Evolutionary conservation across 2,797 vertebrate genomes (phyloP), one percentile per base, ranked within the genome.

Genomic region (Sarcophilus harrisii): DNA sequence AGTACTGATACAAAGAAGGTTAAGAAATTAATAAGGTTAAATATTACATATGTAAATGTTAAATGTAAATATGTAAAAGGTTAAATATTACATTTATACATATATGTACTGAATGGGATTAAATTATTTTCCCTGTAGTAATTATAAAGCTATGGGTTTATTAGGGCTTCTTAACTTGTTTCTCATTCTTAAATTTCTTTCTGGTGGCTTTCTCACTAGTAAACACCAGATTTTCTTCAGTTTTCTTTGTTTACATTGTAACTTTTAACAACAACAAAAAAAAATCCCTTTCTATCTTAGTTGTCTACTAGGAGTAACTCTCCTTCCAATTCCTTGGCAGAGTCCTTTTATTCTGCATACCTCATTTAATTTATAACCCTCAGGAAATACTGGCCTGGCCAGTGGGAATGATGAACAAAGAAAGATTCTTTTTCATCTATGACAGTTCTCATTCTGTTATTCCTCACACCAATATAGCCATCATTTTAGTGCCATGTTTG

Each of bases 101-200:
- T 73, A n/a, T 38, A 21, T 45, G 66, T 45, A 24, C 38, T 38
- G 6, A 24, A 8, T 38, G 66, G 18, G 9, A 6, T 38, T n/a
- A 93, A 90, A 18, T 14, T 52, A 57, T 27, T 91, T 95, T 93
- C 4, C 57, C 95, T 95, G 38, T 93, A 92, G 28, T 93, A 92
- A 49, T 49, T 60, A 60, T 60, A 92, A 94, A 96, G 8, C 55
- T 93, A 1, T 96, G 94, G 92, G 27, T 92, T 95, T 91, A 94
- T 73, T 94, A 94, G 94, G 58, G 90, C 87, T 95, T 96, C 94
- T n/a, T 90, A n/a, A 95, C 94, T 62, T 87, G 16, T 93, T 97
- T 94, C n/a, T 92, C 93, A 93, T 66, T 95, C 92, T 87, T 95
- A 28, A 94, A 90, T 95, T 97, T 94, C 94, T 54, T 32, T 91